Evolutionary conservation across 1,140 invertebrate species (phyloP).

Genomic region (Aphidius ervi): DNA sequence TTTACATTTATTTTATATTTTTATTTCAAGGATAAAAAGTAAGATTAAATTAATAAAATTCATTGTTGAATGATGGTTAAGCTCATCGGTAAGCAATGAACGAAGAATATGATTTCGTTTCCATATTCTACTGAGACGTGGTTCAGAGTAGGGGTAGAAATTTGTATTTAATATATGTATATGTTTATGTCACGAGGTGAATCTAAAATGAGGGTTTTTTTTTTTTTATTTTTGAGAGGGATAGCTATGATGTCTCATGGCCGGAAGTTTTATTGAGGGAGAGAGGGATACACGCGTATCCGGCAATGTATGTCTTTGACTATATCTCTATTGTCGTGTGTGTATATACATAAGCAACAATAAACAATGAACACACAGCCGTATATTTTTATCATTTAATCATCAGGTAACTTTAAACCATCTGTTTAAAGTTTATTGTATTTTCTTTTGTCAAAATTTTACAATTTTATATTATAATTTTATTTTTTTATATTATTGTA

Average conservation of each 20-base stretch:
- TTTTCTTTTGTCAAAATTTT: constrained; percentile 12
- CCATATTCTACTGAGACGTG: constrained; percentile 9
- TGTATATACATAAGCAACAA: no score
- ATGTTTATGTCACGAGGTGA: not conserved
- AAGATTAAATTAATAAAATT: no score
- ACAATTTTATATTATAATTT: constrained; percentile 33
- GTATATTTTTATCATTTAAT: no score
- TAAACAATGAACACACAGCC: no score
- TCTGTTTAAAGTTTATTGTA: not conserved
- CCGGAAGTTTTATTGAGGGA: not conserved
- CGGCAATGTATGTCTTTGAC: constrained; percentile 13
- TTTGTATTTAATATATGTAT: no score
- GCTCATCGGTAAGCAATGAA: constrained; percentile 11
- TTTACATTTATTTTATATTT: not conserved
- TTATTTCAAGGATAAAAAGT: not conserved
- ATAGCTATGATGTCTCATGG: not conserved
- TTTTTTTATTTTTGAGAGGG: constrained; percentile 9
- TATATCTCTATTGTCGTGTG: not conserved
- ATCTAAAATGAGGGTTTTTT: constrained; percentile 9
- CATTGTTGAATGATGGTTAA: no score
- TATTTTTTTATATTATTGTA: no score
- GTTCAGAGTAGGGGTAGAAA: constrained; percentile 2
- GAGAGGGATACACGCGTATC: constrained; percentile 21
- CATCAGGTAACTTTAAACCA: no score
- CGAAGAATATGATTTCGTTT: constrained; percentile 13